Conservation (phyloP, 1,140 invertebrate genomes). For the Pollicipes pollicipes region DNA sequence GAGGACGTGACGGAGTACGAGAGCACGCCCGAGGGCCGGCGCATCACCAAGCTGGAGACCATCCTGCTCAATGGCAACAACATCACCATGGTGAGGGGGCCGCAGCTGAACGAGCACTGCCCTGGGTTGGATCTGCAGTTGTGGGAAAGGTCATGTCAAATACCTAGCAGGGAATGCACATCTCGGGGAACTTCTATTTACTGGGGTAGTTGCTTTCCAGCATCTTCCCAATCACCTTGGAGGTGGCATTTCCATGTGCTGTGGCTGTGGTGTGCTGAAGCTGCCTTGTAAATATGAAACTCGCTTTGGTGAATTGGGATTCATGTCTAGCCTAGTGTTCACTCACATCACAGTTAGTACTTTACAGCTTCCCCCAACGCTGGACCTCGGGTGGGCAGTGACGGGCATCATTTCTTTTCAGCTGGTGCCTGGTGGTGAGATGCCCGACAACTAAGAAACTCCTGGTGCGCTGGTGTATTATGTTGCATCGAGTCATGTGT, state of each 20-base stretch:
- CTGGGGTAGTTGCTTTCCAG: neutral
- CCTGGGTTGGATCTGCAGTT: too few relatives aligned
- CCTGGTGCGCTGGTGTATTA: too few relatives aligned
- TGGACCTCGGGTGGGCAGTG: too few relatives aligned
- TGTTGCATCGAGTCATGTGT: too few relatives aligned
- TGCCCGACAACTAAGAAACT: neutral
- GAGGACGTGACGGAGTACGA: constrained; percentile 90
- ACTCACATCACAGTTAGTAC: neutral
- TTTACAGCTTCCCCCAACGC: too few relatives aligned
- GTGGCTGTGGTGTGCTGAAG: constrained; percentile 2
- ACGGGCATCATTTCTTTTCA: neutral
- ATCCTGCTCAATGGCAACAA: constrained; percentile 98
- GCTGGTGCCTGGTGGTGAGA: neutral
- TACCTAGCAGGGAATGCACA: constrained; percentile 2
- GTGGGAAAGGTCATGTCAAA: too few relatives aligned
- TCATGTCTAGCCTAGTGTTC: neutral
- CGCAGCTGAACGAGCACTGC: too few relatives aligned
- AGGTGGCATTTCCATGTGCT: neutral
- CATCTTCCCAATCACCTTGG: neutral
- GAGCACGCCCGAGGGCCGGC: constrained; percentile 83
- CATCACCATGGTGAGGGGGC: constrained; percentile 74
- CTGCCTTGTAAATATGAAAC: neutral
- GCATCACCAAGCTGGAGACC: constrained; percentile 92
- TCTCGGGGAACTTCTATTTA: constrained; percentile 12
- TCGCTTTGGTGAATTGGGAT: neutral